These are phyloP conservation scores for Chelidonichthys spinosus DNA, from an alignment of 2,797 vertebrate species.

Conservation along the genomic window DNA sequence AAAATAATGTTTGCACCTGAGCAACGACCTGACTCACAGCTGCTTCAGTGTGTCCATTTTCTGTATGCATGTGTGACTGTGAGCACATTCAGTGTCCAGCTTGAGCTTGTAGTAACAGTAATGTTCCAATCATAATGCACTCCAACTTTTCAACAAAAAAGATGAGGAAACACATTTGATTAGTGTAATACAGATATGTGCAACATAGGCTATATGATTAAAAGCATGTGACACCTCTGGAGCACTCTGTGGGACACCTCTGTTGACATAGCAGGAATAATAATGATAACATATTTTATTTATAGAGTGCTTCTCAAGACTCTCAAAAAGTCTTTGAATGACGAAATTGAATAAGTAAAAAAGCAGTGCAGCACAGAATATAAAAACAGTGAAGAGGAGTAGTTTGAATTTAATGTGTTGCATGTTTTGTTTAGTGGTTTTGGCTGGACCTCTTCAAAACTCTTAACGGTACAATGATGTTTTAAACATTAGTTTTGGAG, in stretches of 20 bases:
- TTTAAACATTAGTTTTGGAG: background rate
- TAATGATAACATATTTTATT: background rate
- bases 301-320: background rate
- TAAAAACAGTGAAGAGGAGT: background rate
- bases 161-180: background rate
- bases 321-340: background rate
- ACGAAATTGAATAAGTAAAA: background rate
- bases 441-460: background rate
- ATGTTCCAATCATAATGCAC: background rate
- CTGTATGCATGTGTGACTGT: background rate
- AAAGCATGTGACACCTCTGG: too few relatives aligned
- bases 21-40: background rate
- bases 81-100: background rate
- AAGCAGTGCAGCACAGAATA: background rate
- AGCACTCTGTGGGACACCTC: background rate
- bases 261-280: background rate
- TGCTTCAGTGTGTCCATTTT: background rate
- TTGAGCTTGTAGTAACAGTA: background rate
- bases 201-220: background rate
- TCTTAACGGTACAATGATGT: background rate
- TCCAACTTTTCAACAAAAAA: background rate
- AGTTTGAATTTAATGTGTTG: background rate
- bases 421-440: background rate
- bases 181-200: background rate
- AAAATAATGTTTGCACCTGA: background rate